Base-by-base conservation (phyloP, 2,888 invertebrate species). In the Oscheius myriophilus region DNA sequence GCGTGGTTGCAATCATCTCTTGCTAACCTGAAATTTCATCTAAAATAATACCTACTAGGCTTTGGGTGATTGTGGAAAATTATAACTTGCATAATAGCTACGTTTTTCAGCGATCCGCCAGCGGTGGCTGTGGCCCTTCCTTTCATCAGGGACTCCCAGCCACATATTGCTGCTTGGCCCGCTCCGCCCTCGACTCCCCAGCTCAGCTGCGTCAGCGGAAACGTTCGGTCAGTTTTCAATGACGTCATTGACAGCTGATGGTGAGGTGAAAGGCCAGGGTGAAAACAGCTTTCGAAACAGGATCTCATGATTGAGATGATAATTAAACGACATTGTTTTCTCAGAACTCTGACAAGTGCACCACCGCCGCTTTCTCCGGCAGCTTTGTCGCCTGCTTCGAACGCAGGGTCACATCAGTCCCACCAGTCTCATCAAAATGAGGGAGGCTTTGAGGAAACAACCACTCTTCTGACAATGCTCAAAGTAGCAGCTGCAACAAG, bases 111-210 rank as follows among this genome's bases (percentile, higher is more conserved):
- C 42, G 65, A 65, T 9, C 23, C 26, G 7, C 42, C 63, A 53
- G 39, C 39, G 1, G 51, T 75, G n/a, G 75, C 53, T 16, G 68
- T 78, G 26, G 73, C 73, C 33, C 52, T 68, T 42, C 78, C 75
- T 14, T 62, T 73, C n/a, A 66, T 75, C 43, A 58, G 75, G 41
- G 78, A 79, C 66, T 83, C 84, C 1, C 80, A 83, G 55, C 85
- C 85, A 53, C 81, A 83, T 69, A 85, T 85, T 25, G 80, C 79
- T 33, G 79, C 85, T 7, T 85, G 85, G 85, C 84, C 84, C 21
- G 84, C 83, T 9, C 85, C 85, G 21, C 79, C 84, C 21, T 18
- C 61, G 14, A 49, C 71, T n/a, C 77, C 69, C 21, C 71, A 72
- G 45, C 66, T 75, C 23, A 61, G 58, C 46, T 58, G 69, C 33